Evolutionary conservation across 2,113 vertebrate species (phyloP), one percentile per base, ranked within the genome.

Genomic region (Pangasianodon hypophthalmus): DNA sequence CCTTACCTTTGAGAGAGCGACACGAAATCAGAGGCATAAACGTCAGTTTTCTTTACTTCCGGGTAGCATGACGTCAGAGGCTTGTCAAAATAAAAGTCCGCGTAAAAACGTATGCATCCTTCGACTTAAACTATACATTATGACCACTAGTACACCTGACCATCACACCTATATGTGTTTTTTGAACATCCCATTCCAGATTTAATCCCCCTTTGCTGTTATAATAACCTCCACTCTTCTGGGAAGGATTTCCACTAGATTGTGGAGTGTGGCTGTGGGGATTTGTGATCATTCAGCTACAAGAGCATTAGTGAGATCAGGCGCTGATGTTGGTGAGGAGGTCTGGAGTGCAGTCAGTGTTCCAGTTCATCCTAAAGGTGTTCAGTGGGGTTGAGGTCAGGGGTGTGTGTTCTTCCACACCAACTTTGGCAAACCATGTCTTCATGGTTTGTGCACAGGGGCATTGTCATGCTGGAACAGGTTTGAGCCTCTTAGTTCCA

Each of bases 61-160:
- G 50, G 85, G 37, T 79, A 58, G 14, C 29, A 13, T 56, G 2
- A 54, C 6, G 44, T 32, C 37, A 29, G 10, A 14, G 0, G 46
- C 24, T 4, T 69, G 58, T 77, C 90, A 91, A 87, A 91, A 89
- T 91, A 89, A 89, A 87, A 91, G 90, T 60, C 58, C 1, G 7
- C 21, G 9, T 73, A 14, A 26, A 11, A 37, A 13, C 2, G 50
- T 64, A 64, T 64, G 6, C 16, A 16, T n/a, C 67, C 13, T 32
- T 69, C 54, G 54, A 18, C 2, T 1, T 11, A 11, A 2, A 54
- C 18, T 10, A 52, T 10, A 37, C 37, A 37, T 1, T 37, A 52
- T 52, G 50, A 6, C 7, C 3, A 58, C 18, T 19, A 18, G 56
- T 54, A 58, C 18, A 58, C 58, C 19, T 60, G 58, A 24, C 58